Evolutionary conservation across 2,888 invertebrate species (phyloP), one percentile per base, ranked within the genome.

Genomic region (Embidobia sp.): DNA sequence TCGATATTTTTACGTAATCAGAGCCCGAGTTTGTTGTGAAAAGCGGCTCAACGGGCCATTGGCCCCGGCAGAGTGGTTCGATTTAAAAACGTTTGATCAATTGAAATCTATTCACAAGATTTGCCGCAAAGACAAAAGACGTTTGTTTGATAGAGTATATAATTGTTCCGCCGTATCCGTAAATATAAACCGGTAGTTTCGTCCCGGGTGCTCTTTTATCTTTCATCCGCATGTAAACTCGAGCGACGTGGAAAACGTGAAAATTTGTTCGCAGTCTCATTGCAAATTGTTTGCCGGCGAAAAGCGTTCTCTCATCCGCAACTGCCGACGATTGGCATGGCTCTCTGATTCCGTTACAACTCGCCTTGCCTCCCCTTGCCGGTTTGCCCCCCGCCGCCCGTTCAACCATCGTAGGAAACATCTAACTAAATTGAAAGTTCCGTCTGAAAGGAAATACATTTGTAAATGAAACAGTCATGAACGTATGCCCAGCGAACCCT

Each of bases 391-490:
- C 78, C 78, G 15, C 22, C 69, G 26, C 31, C 59, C 29, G 78
- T 78, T 74, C 55, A 77, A 76, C 80, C 79, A 82, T 82, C 81
- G 80, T 81, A 81, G 80, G 83, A 79, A 83, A 81, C 83, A 84
- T 87, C 85, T 84, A 82, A 84, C 85, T 85, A 87, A 88, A 87
- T 87, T 86, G 87, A 87, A 87, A 87, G 86, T 86, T 86, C 81
- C 82, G 83, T 84, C 84, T 84, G 83, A 85, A 83, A 85, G 85
- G 84, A 86, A 87, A 87, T 88, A 87, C 87, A 88, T 87, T 87
- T 87, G 87, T 86, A 87, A 87, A 87, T 88, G 87, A 87, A 87
- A 87, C 85, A 85, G 87, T 87, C 86, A 84, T 84, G 84, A 85
- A 84, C 85, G 87, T 84, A 85, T 85, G 85, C 82, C 83, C 81